These are phyloP conservation scores for Cepaea hortensis DNA, from an alignment of 2,888 invertebrate species.

Conservation along the genomic window DNA sequence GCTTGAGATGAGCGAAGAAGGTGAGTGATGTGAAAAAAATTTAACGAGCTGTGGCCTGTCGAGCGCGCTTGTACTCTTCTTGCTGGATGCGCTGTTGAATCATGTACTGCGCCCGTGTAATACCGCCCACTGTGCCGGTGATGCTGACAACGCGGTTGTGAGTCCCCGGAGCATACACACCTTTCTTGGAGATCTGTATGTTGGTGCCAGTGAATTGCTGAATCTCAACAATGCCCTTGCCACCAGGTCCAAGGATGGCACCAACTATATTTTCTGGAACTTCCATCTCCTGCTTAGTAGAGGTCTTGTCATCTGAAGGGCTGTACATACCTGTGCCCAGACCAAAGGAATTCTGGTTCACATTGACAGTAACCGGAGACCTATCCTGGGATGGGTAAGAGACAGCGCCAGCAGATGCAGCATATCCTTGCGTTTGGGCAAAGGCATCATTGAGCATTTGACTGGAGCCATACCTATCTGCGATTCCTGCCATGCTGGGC, in stretches of 20 bases:
- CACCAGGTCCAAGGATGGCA: slow-evolving; percentile 97
- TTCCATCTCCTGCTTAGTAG: slow-evolving; percentile 84
- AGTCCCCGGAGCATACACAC: slow-evolving; percentile 96
- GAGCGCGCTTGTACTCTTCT: slow-evolving; percentile 95
- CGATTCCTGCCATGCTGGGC: slow-evolving; percentile 64
- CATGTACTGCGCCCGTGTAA: slow-evolving; percentile 93
- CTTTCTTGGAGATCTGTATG: slow-evolving; percentile 99
- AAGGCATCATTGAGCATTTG: slow-evolving; percentile 73
- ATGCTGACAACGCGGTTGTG: slow-evolving; percentile 97
- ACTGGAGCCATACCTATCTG: slow-evolving; percentile 70
- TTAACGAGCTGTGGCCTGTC: slow-evolving; percentile 80
- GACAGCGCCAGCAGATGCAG: slow-evolving; percentile 59
- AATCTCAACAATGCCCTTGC: slow-evolving; percentile 96
- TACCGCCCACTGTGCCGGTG: slow-evolving; percentile 90
- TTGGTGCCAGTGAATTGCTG: slow-evolving; percentile 97
- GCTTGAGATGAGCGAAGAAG: slow-evolving; percentile 11
- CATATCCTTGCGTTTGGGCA: slow-evolving; percentile 60
- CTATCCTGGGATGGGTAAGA: slow-evolving; percentile 59
- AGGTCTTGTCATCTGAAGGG: slow-evolving; percentile 69
- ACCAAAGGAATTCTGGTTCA: slow-evolving; percentile 93
- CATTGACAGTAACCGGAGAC: slow-evolving; percentile 61
- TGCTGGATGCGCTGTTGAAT: slow-evolving; percentile 97
- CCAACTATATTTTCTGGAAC: slow-evolving; percentile 96
- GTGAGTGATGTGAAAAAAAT: slow-evolving; percentile 6
- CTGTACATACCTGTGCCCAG: slow-evolving; percentile 81